Base-by-base conservation (phyloP, 2,797 vertebrate species). In the Xiphophorus birchmanni region DNA sequence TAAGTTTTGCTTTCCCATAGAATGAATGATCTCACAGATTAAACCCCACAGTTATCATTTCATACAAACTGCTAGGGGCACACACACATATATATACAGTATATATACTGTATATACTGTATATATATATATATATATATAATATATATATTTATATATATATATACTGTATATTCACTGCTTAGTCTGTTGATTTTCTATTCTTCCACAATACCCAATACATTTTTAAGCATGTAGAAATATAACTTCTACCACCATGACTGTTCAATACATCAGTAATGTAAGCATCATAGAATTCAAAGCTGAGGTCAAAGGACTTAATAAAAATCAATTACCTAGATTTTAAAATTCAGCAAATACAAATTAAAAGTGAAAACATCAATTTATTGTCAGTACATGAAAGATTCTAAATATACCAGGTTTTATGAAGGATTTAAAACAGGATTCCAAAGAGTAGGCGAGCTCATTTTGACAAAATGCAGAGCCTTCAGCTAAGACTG, bases 401-500 rank as follows among this genome's bases (percentile, higher is more conserved):
- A 21, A 5, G 1, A 18, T 67, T 37, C 3, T 69, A 40, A 40
- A 67, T 40, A 42, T 67, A 26, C 35, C 1, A 10, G 35, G 9
- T 67, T 67, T 69, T 23, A 42, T 37, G 65, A 69, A 67, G 65
- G 35, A 40, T 23, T 78, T 80, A 80, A 88, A 86, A 52, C 47
- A 90, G 47, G 65, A 48, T 87, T 86, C 84, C 21, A 90, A 80
- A 80, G 71, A 78, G 76, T 81, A 75, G 79, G 60, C 72, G 15
- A 86, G 21, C 83, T 82, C 72, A 86, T 76, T 87, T 84, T 82
- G 75, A 44, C 80, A 69, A 83, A 90, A 90, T 83, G 71, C 82
- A 89, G 75, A 89, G 81, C 74, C 52, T 85, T 84, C 72, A 84
- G 78, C 88, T 91, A 90, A 75, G 73, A 91, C 77, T 86, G 81